Percentiles rank a stretch among this genome's conserved stretches.
Conservation (phyloP, 2,797 vertebrate genomes). For the Setipinna tenuifilis region DNA sequence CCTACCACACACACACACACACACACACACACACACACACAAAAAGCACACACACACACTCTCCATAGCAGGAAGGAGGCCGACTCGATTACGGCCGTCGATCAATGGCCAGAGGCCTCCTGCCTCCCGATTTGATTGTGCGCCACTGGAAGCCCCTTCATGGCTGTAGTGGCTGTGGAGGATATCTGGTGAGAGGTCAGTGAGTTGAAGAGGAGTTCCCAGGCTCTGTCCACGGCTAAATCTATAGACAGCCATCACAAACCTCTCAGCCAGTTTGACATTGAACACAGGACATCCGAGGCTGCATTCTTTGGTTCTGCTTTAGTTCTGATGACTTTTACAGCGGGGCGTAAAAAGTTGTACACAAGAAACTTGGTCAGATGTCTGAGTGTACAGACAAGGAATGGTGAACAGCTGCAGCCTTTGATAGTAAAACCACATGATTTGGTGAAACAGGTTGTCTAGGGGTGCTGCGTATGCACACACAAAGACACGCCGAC, state of each 20-base stretch:
- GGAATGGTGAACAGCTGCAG: background rate
- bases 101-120: background rate
- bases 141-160: background rate
- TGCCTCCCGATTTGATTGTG: background rate
- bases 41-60: background rate
- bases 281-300: background rate
- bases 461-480: background rate
- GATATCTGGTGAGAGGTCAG: background rate
- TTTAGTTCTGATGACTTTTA: background rate
- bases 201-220: background rate
- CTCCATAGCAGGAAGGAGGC: background rate
- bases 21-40: no score
- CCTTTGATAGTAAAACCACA: background rate
- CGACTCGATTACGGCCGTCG: background rate
- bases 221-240: background rate
- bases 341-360: background rate
- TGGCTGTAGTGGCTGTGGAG: background rate
- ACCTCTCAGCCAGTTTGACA: background rate
- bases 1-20: no score
- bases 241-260: background rate
- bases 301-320: background rate
- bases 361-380: background rate
- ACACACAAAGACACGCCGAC: background rate
- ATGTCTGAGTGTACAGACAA: background rate
- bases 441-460: conserved; percentile 11